Conservation (phyloP, 2,888 invertebrate genomes). For the Oxystoma pomonae region DNA sequence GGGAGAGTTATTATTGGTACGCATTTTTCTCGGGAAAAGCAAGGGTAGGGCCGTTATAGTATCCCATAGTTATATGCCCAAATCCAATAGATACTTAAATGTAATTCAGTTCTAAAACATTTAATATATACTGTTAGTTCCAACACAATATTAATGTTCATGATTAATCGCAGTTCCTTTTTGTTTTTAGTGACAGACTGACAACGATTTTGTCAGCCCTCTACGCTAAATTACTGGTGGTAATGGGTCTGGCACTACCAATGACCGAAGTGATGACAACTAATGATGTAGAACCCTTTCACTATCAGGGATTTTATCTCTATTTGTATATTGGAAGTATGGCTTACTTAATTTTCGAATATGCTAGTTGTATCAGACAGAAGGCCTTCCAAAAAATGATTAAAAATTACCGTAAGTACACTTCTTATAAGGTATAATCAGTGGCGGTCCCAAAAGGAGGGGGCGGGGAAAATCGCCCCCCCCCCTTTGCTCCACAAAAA, state of each 20-base stretch:
- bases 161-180: constrained; percentile 2
- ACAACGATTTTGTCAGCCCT: constrained; percentile 73
- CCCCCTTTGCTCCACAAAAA: too few relatives aligned
- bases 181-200: constrained; percentile 59
- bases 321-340: constrained; percentile 77
- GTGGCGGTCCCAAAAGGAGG: too few relatives aligned
- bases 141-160: too few relatives aligned
- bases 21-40: too few relatives aligned
- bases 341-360: constrained; percentile 61
- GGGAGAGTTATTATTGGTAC: too few relatives aligned
- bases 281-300: constrained; percentile 67
- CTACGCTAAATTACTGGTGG: constrained; percentile 80
- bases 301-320: constrained; percentile 81
- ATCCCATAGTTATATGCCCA: too few relatives aligned
- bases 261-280: constrained; percentile 81
- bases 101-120: too few relatives aligned
- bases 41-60: too few relatives aligned
- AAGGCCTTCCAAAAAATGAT: constrained; percentile 45
- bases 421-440: too few relatives aligned
- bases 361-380: constrained; percentile 61
- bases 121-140: too few relatives aligned
- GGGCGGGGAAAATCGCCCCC: too few relatives aligned
- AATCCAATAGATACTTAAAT: too few relatives aligned
- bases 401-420: constrained; percentile 39
- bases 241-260: constrained; percentile 80